phyloP scores from a whole-genome alignment of 2,113 vertebrate genomes.

The Hydropotes inermis region DNA sequence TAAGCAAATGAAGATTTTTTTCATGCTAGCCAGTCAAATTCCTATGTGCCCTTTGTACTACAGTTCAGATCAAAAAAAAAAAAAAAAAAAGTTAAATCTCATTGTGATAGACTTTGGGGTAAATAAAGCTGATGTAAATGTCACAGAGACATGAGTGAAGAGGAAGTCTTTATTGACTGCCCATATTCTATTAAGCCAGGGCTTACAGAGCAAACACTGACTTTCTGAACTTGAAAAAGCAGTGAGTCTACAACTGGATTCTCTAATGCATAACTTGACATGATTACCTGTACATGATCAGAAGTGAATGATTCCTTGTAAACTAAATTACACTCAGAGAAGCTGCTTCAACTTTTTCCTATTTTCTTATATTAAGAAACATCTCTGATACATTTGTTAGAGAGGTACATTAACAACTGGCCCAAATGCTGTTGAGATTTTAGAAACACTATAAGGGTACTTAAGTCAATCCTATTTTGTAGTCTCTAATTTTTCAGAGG shows the following conservation, averaged over 20 bases:
- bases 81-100: not conserved
- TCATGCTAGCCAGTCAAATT: not conserved
- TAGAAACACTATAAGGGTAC: not conserved
- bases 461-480: not conserved
- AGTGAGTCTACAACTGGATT: not conserved
- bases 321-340: not conserved
- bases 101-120: not conserved
- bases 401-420: not conserved
- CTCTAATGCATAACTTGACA: not conserved
- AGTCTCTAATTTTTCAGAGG: not conserved
- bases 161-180: not conserved
- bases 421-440: not conserved
- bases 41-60: not conserved
- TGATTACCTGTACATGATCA: not conserved
- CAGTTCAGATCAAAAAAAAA: not conserved
- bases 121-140: not conserved
- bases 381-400: not conserved
- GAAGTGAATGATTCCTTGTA: not conserved
- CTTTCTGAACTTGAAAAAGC: conserved; percentile 1
- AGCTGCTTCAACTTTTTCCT: not conserved
- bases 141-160: not conserved
- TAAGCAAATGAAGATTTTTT: not conserved
- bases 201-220: not conserved
- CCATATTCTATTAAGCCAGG: not conserved
- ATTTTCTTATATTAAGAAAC: not conserved